These are phyloP conservation scores for Elachura formosa DNA, from an alignment of 2,113 vertebrate species.

Conservation along the genomic window DNA sequence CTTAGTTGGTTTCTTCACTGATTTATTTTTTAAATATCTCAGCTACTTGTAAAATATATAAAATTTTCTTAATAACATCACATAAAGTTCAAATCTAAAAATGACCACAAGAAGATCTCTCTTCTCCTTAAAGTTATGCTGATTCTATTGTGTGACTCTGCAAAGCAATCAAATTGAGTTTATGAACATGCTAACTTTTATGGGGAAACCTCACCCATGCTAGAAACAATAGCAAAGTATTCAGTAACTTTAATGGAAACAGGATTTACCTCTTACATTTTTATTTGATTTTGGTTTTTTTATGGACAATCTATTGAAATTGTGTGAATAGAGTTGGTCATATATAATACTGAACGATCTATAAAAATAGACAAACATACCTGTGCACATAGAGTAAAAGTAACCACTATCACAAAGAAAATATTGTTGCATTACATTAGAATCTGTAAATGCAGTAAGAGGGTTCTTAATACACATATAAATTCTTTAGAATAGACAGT, in stretches of 20 bases:
- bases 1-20: background rate
- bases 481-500: background rate
- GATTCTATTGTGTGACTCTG: background rate
- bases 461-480: background rate
- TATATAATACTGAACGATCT: background rate
- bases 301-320: background rate
- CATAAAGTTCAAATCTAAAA: background rate
- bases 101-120: background rate
- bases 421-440: background rate
- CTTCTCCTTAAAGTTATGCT: background rate
- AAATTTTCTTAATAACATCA: background rate
- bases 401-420: background rate
- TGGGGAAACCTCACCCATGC: background rate
- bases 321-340: background rate
- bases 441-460: background rate
- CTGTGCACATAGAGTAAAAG: background rate
- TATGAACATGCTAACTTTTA: background rate
- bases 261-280: background rate
- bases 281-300: background rate
- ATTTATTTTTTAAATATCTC: background rate
- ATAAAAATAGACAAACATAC: background rate
- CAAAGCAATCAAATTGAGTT: background rate
- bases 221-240: background rate
- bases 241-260: background rate
- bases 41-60: background rate